phyloP scores from a whole-genome alignment of 2,797 vertebrate species.

The Discoglossus pictus region DNA sequence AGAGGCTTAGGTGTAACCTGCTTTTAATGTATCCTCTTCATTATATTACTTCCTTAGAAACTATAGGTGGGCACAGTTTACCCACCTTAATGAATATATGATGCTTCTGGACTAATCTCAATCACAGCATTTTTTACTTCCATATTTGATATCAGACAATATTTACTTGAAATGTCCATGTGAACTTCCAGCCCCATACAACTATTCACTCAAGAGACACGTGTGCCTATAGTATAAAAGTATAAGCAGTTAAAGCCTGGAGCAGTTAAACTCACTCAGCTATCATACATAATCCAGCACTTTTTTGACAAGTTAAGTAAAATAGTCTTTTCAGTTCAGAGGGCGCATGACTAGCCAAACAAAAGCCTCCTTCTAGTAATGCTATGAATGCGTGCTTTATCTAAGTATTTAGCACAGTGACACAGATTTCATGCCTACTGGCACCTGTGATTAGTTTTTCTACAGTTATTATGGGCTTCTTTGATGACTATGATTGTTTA shows the following conservation, averaged over 20 bases:
- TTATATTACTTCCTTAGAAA: no score
- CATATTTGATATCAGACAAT: no score
- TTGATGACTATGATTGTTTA: constrained; percentile 73
- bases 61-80: no score
- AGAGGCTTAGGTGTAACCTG: no score
- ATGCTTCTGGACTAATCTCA: no score
- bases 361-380: constrained; percentile 73
- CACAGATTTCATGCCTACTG: constrained; percentile 73
- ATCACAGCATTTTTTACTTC: no score
- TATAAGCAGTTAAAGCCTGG: constrained; percentile 73
- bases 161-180: no score
- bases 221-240: constrained; percentile 15
- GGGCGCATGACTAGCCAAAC: constrained; percentile 70
- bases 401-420: constrained; percentile 66
- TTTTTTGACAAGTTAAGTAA: constrained; percentile 84
- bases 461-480: constrained; percentile 71
- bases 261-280: constrained; percentile 74
- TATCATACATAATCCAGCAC: constrained; percentile 76
- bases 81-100: no score
- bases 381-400: constrained; percentile 77
- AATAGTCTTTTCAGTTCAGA: constrained; percentile 75
- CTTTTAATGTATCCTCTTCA: no score
- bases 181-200: not conserved
- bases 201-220: constrained; percentile 6
- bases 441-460: constrained; percentile 82